Evolutionary conservation across 2,888 invertebrate species (phyloP), one percentile per base, ranked within the genome.

Genomic region (Aporophyla nigra): DNA sequence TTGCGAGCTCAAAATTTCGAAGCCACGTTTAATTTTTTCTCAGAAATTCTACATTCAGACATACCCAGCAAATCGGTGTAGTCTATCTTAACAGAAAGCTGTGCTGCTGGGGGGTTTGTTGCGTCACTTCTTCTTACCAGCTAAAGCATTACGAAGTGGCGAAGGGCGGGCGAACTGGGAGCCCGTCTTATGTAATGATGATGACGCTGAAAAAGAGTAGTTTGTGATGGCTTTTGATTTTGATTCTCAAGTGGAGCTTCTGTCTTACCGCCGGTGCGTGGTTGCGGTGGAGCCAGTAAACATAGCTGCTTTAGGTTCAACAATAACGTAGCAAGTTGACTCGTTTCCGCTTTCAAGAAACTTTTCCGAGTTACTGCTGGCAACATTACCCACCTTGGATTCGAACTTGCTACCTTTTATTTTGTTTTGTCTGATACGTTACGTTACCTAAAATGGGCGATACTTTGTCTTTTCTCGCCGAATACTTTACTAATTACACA

Each of bases 251-350:
- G 49, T 74, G 73, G 74, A 72, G 71, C 83, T 87, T 87, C 78
- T 87, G 82, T 75, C 1, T 40, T n/a, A 33, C 16, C 2, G 0
- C 16, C 14, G 40, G 1, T 1, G 7, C 54, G 70, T 70, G 83
- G 79, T 84, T 85, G 80, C 79, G 82, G 72, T 82, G 69, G 51
- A 73, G 73, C 78, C 85, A 87, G 87, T 90, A 90, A 90, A 88
- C 89, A 90, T 85, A 75, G 81, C 85, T 88, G 89, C 90, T 92
- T 91, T 90, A 91, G 90, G 84, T 90, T 88, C 90, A 87, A 88
- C 91, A 91, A 92, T 92, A 91, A 92, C 89, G 89, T 87, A 89
- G 86, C 87, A 91, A 91, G 90, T 91, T 91, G 90, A 90, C 89
- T 91, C 87, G 89, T 91, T 88, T 86, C 85, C 86, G 84, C 83